phyloP scores from a whole-genome alignment of 2,888 invertebrate genomes.

The Odontocolon sp. region DNA sequence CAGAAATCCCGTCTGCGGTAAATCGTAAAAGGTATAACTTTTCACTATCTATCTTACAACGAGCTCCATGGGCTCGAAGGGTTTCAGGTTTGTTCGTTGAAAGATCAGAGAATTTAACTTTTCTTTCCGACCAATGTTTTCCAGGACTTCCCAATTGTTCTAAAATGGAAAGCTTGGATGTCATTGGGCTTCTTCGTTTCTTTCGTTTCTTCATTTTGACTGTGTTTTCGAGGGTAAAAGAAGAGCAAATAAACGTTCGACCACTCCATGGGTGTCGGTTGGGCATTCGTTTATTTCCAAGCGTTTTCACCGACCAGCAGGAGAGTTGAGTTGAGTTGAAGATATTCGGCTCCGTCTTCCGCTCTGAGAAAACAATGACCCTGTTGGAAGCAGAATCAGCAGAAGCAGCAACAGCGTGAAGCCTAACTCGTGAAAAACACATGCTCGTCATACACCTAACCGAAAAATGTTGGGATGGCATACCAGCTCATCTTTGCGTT shows the following conservation, averaged over 20 bases:
- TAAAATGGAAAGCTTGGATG: background rate
- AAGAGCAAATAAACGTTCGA: conserved; percentile 54
- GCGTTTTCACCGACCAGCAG: conserved; percentile 52
- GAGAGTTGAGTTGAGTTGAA: conserved; percentile 17
- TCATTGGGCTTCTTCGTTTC: conserved; percentile 28
- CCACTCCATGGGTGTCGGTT: background rate
- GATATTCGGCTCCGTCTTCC: conserved; percentile 23
- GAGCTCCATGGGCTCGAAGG: conserved; percentile 2
- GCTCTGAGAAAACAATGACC: conserved; percentile 54
- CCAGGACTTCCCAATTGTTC: conserved; percentile 3
- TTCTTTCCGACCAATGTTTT: conserved; percentile 1
- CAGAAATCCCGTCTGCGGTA: conserved; percentile 24
- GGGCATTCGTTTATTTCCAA: conserved; percentile 50
- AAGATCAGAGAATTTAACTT: background rate
- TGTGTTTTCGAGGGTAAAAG: conserved; percentile 39
- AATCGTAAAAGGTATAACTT: conserved; percentile 26
- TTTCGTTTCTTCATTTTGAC: too few relatives aligned
- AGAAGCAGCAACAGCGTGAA: background rate
- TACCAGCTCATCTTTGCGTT: conserved; percentile 29
- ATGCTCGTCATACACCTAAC: conserved; percentile 46
- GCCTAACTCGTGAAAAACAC: conserved; percentile 30
- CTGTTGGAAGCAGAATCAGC: conserved; percentile 36
- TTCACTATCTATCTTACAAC: conserved; percentile 8
- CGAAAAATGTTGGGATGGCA: conserved; percentile 30
- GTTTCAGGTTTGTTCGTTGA: background rate